Evolutionary conservation across 2,113 vertebrate species (phyloP).

Genomic region (Dissostichus mawsoni): DNA sequence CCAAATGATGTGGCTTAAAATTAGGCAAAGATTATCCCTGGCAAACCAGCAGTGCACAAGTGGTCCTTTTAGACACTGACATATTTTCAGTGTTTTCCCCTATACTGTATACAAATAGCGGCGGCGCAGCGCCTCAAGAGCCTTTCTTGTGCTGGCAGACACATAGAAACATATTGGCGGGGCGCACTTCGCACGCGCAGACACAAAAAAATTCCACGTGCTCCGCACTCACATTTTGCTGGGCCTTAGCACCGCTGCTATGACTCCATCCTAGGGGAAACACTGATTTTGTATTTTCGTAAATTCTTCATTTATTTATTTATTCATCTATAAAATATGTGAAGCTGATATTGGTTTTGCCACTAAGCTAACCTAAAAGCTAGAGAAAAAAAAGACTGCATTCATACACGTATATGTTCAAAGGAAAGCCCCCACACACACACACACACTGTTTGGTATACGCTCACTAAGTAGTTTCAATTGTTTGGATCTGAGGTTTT

Average conservation of each 20-base stretch:
- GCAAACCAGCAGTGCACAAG: background rate
- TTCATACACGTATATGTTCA: background rate
- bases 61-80: background rate
- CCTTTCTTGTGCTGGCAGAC: too few species aligned
- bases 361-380: background rate
- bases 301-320: background rate
- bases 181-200: too few species aligned
- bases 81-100: too few species aligned
- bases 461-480: background rate
- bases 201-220: too few species aligned
- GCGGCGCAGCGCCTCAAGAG: too few species aligned
- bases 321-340: too few species aligned
- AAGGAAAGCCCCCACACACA: too few species aligned
- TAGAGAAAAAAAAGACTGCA: background rate
- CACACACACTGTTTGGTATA: background rate
- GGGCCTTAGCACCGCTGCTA: too few species aligned
- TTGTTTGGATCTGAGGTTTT: background rate
- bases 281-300: background rate
- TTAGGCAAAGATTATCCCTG: background rate
- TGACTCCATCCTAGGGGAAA: background rate
- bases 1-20: background rate
- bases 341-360: background rate
- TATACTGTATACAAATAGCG: too few species aligned
- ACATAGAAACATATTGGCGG: too few species aligned
- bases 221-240: too few species aligned